Percentiles rank a stretch among this genome's conserved stretches.
Evolutionary conservation across 1,140 invertebrate species (phyloP).

Genomic region (Aphelenchoides besseyi): DNA sequence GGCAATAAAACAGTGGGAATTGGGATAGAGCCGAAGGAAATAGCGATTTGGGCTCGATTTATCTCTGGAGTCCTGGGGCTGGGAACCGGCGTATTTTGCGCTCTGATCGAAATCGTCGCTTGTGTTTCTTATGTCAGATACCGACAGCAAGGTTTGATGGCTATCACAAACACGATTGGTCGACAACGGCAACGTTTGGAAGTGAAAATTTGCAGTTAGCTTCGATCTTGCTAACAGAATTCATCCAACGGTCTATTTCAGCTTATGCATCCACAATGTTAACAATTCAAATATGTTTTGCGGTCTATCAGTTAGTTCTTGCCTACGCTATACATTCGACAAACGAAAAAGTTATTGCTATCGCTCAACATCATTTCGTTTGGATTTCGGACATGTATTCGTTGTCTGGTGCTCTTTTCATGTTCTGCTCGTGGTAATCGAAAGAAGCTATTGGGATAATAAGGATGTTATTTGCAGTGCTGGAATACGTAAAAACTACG

Average conservation of each 20-base stretch:
- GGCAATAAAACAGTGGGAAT: slow-evolving; percentile 2
- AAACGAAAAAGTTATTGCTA: neutral
- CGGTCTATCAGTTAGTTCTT: neutral
- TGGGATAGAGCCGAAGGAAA: neutral
- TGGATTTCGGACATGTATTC: slow-evolving; percentile 9
- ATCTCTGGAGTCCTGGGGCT: neutral
- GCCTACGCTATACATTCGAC: neutral
- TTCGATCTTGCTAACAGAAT: neutral
- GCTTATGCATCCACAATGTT: slow-evolving; percentile 1
- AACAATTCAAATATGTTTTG: neutral
- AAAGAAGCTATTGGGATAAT: neutral
- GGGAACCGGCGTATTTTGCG: slow-evolving; percentile 3
- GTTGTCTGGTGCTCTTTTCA: neutral
- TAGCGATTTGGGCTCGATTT: neutral
- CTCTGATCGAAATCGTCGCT: neutral
- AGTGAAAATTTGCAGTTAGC: slow-evolving; percentile 12
- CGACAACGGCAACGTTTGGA: slow-evolving; percentile 7
- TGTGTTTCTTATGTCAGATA: neutral
- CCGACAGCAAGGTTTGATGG: neutral
- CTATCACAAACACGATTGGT: neutral
- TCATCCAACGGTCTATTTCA: neutral
- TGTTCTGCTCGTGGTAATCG: neutral
- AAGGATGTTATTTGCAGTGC: neutral
- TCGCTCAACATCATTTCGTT: slow-evolving; percentile 2
- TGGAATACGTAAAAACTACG: neutral